A percentile compares a stretch with the other conserved stretches of the same genome.
phyloP scores from a whole-genome alignment of 2,888 invertebrate genomes.

The Hirudinaria manillensis region DNA sequence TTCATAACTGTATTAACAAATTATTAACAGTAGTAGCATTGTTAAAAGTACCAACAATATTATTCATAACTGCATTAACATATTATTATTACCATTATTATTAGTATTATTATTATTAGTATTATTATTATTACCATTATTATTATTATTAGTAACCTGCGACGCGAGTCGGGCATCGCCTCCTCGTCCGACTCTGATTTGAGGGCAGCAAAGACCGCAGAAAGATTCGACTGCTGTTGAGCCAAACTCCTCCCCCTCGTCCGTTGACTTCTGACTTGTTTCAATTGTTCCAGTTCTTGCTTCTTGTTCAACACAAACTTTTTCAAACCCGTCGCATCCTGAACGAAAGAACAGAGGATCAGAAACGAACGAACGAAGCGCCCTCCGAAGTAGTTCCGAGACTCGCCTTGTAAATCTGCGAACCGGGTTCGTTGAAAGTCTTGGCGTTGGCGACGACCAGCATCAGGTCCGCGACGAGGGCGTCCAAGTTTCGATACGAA shows the following conservation, averaged over 20 bases:
- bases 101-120: no score
- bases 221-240: constrained; percentile 31
- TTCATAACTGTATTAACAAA: no score
- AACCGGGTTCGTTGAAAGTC: constrained; percentile 89
- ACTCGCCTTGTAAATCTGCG: constrained; percentile 78
- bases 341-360: not conserved
- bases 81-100: no score
- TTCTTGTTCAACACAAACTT: constrained; percentile 62
- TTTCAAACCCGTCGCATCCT: constrained; percentile 79
- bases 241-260: constrained; percentile 30
- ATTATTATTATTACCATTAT: no score
- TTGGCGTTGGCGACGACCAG: constrained; percentile 91
- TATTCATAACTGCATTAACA: no score
- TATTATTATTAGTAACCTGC: no score
- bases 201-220: constrained; percentile 32
- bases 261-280: constrained; percentile 19
- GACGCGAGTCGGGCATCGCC: not conserved
- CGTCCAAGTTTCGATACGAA: constrained; percentile 70
- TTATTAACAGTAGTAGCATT: no score
- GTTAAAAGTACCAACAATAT: not conserved
- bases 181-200: constrained; percentile 35
- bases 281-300: constrained; percentile 43
- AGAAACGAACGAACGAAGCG: not conserved
- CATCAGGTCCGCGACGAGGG: constrained; percentile 81
- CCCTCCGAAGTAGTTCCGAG: not conserved